Evolutionary conservation across 1,140 invertebrate species (phyloP).

Genomic region (Hydropsyche tenuis): DNA sequence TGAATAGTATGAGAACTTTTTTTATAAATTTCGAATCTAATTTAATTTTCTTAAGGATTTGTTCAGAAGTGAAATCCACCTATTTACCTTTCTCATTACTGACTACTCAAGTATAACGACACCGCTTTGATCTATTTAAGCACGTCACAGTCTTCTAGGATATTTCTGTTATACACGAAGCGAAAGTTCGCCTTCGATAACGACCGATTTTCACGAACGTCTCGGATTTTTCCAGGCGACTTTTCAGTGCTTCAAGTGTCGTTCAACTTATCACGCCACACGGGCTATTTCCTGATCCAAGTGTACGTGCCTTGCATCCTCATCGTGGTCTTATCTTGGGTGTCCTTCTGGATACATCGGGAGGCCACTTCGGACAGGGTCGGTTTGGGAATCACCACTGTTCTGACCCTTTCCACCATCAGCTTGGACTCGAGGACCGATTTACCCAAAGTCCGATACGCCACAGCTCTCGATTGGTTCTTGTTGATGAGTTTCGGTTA

Average conservation of each 20-base stretch:
- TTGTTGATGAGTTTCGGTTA: conserved; percentile 93
- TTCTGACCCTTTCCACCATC: conserved; percentile 89
- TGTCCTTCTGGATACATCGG: conserved; percentile 96
- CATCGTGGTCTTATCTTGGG: conserved; percentile 94
- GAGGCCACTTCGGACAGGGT: conserved; percentile 83
- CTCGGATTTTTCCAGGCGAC: conserved; percentile 66
- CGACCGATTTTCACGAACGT: background rate
- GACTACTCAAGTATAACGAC: background rate
- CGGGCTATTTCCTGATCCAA: conserved; percentile 94
- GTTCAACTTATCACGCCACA: conserved; percentile 89
- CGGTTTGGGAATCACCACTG: conserved; percentile 84
- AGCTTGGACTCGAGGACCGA: conserved; percentile 90
- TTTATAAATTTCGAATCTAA: no score
- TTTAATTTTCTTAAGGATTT: no score
- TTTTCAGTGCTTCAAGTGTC: conserved; percentile 92
- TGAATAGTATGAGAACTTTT: no score
- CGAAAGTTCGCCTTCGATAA: background rate
- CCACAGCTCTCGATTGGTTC: conserved; percentile 92
- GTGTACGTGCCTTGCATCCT: conserved; percentile 94
- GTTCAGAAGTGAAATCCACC: background rate
- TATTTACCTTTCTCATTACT: conserved; percentile 8
- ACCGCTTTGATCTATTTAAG: no score
- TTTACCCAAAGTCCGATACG: conserved; percentile 90
- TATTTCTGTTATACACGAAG: no score
- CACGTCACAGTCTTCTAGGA: no score